phyloP scores from a whole-genome alignment of 2,888 invertebrate genomes.

The Eulithis prunata region DNA sequence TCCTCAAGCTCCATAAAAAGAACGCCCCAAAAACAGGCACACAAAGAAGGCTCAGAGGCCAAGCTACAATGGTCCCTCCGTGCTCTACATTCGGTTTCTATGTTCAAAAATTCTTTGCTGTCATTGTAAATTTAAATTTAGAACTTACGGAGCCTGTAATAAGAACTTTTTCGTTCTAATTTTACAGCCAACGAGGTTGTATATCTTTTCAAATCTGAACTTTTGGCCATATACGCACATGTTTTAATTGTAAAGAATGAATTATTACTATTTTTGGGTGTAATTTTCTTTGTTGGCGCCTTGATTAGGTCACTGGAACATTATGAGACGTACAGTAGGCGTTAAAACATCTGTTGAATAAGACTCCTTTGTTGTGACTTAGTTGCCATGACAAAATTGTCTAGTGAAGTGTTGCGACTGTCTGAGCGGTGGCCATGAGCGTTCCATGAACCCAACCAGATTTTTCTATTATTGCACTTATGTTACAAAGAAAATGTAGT shows the following conservation, averaged over 20 bases:
- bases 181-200: conserved; percentile 28
- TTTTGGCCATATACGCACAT: conserved; percentile 48
- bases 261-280: conserved; percentile 47
- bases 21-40: conserved; percentile 50
- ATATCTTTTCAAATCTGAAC: conserved; percentile 27
- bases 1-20: conserved; percentile 50
- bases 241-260: conserved; percentile 62
- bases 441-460: background rate
- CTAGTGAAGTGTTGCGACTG: conserved; percentile 17
- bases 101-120: conserved; percentile 57
- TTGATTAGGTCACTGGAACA: conserved; percentile 39
- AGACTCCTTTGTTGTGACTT: conserved; percentile 28
- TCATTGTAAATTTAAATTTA: conserved; percentile 60
- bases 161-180: conserved; percentile 39
- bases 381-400: conserved; percentile 34
- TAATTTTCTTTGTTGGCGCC: conserved; percentile 38
- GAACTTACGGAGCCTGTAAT: conserved; percentile 51
- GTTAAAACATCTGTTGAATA: conserved; percentile 30
- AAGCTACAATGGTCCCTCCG: conserved; percentile 50
- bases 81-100: conserved; percentile 62
- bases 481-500: too few species aligned
- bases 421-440: conserved; percentile 20
- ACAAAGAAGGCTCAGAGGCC: conserved; percentile 69
- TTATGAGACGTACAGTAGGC: conserved; percentile 21
- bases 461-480: too few species aligned